Conservation (phyloP, 2,797 vertebrate genomes). For the Mycteria americana region DNA sequence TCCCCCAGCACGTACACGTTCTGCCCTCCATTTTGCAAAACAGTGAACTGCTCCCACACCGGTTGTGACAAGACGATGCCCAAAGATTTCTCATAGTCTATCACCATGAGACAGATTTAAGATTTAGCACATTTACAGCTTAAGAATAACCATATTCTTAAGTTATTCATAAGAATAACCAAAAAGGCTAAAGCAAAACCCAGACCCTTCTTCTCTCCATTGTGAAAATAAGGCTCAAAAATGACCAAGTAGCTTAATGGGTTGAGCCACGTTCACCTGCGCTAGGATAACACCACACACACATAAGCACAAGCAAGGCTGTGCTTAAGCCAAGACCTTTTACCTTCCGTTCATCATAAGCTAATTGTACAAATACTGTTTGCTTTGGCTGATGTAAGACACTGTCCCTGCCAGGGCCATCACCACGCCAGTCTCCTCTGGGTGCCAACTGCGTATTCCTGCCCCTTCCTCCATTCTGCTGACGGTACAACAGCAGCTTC, state of each 20-base stretch:
- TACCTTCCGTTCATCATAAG: not conserved
- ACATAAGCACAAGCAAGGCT: not conserved
- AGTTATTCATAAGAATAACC: not conserved
- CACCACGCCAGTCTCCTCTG: not conserved
- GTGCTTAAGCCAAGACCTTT: not conserved
- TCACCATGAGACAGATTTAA: not conserved
- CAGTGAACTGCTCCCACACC: not conserved
- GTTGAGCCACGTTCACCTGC: not conserved
- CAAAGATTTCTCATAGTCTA: not conserved
- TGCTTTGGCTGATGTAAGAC: not conserved
- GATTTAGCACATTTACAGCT: not conserved
- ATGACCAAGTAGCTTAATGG: not conserved
- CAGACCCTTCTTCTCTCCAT: not conserved
- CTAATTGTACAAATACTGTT: not conserved
- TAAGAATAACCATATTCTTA: not conserved
- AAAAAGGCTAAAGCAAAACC: not conserved
- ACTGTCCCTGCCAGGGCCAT: not conserved
- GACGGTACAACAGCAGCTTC: not conserved
- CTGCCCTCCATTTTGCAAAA: not conserved
- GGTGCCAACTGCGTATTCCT: fast-evolving
- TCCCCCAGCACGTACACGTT: not conserved
- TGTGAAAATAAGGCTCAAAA: not conserved
- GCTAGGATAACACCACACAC: not conserved
- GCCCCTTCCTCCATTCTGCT: not conserved
- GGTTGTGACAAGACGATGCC: not conserved